A percentile compares a stretch with the other conserved stretches of the same genome.
phyloP scores from a whole-genome alignment of 2,888 invertebrate genomes.

The Cephus rjabovi region DNA sequence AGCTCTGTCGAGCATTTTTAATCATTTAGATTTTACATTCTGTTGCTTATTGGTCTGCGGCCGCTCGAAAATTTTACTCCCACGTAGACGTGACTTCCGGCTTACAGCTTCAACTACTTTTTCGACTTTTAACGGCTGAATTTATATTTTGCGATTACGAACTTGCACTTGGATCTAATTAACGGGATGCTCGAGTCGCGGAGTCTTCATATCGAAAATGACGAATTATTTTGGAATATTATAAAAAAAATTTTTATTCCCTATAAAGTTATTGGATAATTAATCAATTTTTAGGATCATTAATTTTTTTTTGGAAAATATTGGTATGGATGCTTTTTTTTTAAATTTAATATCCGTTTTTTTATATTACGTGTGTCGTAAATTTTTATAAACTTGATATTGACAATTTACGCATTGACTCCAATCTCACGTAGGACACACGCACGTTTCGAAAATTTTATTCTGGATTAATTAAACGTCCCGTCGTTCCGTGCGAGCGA shows the following conservation, averaged over 20 bases:
- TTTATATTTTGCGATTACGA: not conserved
- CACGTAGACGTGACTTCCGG: not conserved
- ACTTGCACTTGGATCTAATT: not conserved
- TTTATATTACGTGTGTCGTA: too few relatives aligned
- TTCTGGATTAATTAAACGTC: slow-evolving; percentile 57
- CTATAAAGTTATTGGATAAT: not conserved
- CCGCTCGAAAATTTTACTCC: not conserved
- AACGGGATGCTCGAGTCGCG: too few relatives aligned
- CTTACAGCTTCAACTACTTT: too few relatives aligned
- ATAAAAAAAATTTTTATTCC: not conserved
- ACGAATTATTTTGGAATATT: not conserved
- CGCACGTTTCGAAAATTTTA: slow-evolving; percentile 41
- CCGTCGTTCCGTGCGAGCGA: slow-evolving; percentile 24
- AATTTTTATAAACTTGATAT: not conserved
- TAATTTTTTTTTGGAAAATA: not conserved
- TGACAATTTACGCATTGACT: not conserved
- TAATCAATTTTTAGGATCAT: not conserved
- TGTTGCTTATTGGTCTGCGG: not conserved
- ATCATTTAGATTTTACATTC: not conserved
- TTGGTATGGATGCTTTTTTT: not conserved
- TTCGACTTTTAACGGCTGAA: not conserved
- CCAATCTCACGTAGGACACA: not conserved
- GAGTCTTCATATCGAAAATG: not conserved
- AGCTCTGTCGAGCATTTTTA: not conserved
- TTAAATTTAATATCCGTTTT: not conserved